Evolutionary conservation across 2,888 invertebrate species (phyloP).

Genomic region (Gnatocerus cornutus): DNA sequence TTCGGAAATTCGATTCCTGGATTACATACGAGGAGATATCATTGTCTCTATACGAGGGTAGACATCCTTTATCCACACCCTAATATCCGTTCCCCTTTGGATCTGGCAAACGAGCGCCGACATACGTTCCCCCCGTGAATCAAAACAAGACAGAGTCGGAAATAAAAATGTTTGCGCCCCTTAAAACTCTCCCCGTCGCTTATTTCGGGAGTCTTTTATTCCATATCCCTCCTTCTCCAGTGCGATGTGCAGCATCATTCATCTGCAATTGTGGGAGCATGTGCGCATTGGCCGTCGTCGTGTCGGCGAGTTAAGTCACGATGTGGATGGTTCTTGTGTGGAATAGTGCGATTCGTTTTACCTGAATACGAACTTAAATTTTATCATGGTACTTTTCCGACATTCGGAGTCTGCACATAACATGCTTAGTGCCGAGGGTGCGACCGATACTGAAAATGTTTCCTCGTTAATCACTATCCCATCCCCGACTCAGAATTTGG

Average conservation of each 20-base stretch:
- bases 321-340: constrained; percentile 27
- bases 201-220: constrained; percentile 46
- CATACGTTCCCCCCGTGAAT: constrained; percentile 30
- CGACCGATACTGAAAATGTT: constrained; percentile 48
- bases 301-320: constrained; percentile 43
- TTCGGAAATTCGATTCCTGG: constrained; percentile 27
- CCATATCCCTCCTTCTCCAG: constrained; percentile 40
- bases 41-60: constrained; percentile 37
- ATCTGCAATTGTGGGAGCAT: constrained; percentile 51
- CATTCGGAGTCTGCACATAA: constrained; percentile 47
- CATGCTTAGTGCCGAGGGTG: constrained; percentile 49
- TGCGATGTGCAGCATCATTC: constrained; percentile 48
- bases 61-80: constrained; percentile 39
- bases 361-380: constrained; percentile 9
- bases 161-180: constrained; percentile 40
- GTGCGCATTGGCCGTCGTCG: constrained; percentile 48
- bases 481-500: constrained; percentile 41
- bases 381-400: constrained; percentile 48
- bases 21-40: constrained; percentile 32
- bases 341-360: constrained; percentile 26
- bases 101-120: constrained; percentile 17
- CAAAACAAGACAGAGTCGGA: constrained; percentile 37
- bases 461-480: constrained; percentile 39
- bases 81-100: constrained; percentile 36
- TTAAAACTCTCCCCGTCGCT: constrained; percentile 31